Percentiles rank a stretch among this genome's conserved stretches.
Evolutionary conservation across 2,113 vertebrate species (phyloP).

Genomic region (Chloebia gouldiae): DNA sequence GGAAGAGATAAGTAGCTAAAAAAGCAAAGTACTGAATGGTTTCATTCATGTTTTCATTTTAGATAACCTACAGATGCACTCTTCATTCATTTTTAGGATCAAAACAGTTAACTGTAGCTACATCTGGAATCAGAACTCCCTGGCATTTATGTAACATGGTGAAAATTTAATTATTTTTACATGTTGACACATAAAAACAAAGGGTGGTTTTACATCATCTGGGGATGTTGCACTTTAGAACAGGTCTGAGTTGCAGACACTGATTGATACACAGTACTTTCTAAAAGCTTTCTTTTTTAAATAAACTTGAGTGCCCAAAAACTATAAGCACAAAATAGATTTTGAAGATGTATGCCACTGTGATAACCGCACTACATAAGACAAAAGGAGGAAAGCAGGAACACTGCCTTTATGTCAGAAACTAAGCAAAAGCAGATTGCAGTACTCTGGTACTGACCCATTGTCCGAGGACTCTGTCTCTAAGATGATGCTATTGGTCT

Average conservation of each 20-base stretch:
- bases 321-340: neutral
- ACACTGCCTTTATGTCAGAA: neutral
- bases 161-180: neutral
- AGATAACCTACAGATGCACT: neutral
- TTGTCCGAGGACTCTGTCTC: conserved; percentile 78
- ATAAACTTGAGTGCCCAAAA: neutral
- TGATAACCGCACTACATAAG: neutral
- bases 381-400: neutral
- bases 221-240: neutral
- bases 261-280: neutral
- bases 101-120: neutral
- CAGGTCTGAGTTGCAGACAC: neutral
- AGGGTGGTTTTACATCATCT: neutral
- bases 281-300: neutral
- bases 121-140: neutral
- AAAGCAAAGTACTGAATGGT: neutral
- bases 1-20: neutral
- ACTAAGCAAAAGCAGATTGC: neutral
- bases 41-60: neutral
- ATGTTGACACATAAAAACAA: neutral
- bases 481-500: conserved; percentile 86
- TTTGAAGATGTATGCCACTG: neutral
- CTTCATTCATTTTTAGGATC: neutral
- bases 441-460: conserved; percentile 71
- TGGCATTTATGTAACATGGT: neutral